phyloP scores from a whole-genome alignment of 1,140 invertebrate genomes.

The Hypsibius dujardini region DNA sequence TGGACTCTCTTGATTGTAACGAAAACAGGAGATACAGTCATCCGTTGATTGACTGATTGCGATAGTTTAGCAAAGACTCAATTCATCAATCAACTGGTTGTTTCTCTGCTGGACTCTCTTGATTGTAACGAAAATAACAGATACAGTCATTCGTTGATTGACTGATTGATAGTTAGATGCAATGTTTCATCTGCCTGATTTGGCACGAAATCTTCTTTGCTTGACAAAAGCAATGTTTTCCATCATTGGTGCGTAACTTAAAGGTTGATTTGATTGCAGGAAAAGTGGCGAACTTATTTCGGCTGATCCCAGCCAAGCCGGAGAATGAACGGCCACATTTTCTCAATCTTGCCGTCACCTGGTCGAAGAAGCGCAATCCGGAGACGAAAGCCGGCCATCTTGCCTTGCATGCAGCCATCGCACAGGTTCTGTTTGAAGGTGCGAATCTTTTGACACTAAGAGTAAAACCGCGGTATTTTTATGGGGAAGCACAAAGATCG shows the following conservation, averaged over 20 bases:
- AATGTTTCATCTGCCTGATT: too few relatives aligned
- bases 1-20: too few relatives aligned
- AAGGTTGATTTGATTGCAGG: not conserved
- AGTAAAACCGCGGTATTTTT: too few relatives aligned
- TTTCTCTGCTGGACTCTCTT: too few relatives aligned
- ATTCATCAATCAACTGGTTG: too few relatives aligned
- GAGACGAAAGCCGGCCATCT: constrained; percentile 11
- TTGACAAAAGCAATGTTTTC: too few relatives aligned
- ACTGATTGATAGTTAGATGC: not conserved
- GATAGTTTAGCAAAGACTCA: not conserved
- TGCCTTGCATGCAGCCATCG: not conserved
- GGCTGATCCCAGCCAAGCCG: not conserved
- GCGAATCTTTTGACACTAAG: not conserved
- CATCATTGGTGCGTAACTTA: too few relatives aligned
- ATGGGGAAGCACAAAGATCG: too few relatives aligned
- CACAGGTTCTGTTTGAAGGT: not conserved
- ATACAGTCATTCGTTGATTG: not conserved
- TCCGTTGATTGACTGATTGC: not conserved
- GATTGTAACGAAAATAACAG: too few relatives aligned
- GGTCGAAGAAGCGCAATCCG: not conserved
- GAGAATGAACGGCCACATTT: not conserved
- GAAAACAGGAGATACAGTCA: too few relatives aligned
- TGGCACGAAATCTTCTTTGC: too few relatives aligned
- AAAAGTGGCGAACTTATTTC: not conserved
- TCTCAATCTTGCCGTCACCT: not conserved